phyloP scores from a whole-genome alignment of 1,140 invertebrate genomes.

The Cyphomyrmex costatus region DNA sequence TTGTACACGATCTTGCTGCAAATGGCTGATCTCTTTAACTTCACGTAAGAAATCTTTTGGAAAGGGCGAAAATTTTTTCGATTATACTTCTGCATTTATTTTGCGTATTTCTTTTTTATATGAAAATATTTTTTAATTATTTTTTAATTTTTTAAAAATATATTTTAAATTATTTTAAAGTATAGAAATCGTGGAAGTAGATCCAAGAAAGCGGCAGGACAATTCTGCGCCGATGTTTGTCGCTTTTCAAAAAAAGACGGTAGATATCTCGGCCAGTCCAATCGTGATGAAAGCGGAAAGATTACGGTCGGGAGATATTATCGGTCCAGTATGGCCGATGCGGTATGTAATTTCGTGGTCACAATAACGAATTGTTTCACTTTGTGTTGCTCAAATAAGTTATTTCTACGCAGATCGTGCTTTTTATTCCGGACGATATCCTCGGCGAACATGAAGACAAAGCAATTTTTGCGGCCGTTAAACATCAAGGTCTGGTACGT shows the following conservation, averaged over 20 bases:
- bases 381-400: not conserved
- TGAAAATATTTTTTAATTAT: not conserved
- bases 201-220: conserved; percentile 58
- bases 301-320: conserved; percentile 66
- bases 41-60: conserved; percentile 71
- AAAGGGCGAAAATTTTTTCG: not conserved
- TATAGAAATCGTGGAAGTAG: conserved; percentile 63
- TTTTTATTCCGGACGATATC: conserved; percentile 75
- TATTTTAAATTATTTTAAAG: conserved; percentile 34
- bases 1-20: conserved; percentile 61
- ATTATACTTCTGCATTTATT: not conserved
- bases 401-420: conserved; percentile 56
- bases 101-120: not conserved
- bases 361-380: not conserved
- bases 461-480: conserved; percentile 71
- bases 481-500: conserved; percentile 65
- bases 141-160: not conserved
- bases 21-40: conserved; percentile 74
- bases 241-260: conserved; percentile 61
- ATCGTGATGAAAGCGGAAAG: conserved; percentile 62
- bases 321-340: conserved; percentile 71
- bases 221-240: conserved; percentile 67
- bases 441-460: conserved; percentile 51
- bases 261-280: conserved; percentile 70
- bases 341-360: conserved; percentile 49